Percentiles rank a stretch among this genome's conserved stretches.
These are phyloP conservation scores for Dioctria rufipes DNA, from an alignment of 2,888 invertebrate genomes.

Conservation along the genomic window DNA sequence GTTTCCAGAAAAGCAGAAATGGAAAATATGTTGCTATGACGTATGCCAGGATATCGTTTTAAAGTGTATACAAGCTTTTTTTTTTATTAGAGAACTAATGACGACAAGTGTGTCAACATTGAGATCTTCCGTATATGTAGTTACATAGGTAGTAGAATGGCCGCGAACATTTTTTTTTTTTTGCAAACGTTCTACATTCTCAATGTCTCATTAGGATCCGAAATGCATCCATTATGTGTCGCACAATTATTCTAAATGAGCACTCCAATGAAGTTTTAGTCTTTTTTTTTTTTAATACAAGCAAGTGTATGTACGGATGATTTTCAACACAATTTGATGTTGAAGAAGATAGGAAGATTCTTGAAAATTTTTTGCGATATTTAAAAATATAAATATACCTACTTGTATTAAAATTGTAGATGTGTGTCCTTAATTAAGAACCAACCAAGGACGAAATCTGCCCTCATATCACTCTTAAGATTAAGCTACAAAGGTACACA, in stretches of 20 bases:
- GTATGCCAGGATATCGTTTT: not conserved
- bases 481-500: too few species aligned
- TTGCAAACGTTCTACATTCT: conserved; percentile 24
- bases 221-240: conserved; percentile 28
- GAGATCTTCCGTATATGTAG: not conserved
- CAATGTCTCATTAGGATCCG: conserved; percentile 41
- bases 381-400: too few species aligned
- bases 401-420: too few species aligned
- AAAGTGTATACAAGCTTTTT: not conserved
- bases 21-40: not conserved
- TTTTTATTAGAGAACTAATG: conserved; percentile 7
- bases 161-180: not conserved
- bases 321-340: too few species aligned
- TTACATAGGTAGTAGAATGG: too few species aligned
- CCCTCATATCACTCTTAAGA: too few species aligned
- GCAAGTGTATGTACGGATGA: not conserved
- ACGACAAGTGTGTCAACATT: conserved; percentile 18
- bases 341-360: too few species aligned
- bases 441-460: too few species aligned
- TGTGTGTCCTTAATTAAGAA: too few species aligned
- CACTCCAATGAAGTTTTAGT: conserved; percentile 18
- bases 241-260: conserved; percentile 37
- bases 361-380: too few species aligned
- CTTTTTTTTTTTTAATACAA: not conserved
- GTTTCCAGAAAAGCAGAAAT: not conserved